phyloP scores from a whole-genome alignment of 2,888 invertebrate genomes.

The Celastrina argiolus region DNA sequence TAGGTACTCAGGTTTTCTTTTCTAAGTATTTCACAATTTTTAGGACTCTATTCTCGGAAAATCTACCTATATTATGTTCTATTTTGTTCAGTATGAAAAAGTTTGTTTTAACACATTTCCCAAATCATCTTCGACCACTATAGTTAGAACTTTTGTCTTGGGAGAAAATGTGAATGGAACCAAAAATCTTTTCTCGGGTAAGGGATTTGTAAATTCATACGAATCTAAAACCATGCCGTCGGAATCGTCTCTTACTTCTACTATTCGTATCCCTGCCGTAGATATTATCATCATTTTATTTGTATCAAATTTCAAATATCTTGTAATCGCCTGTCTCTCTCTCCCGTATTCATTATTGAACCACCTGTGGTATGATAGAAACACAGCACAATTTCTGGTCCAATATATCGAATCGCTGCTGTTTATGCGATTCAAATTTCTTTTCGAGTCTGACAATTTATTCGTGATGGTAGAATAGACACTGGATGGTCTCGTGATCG shows the following conservation, averaged over 20 bases:
- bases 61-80: slow-evolving; percentile 43
- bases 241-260: slow-evolving; percentile 80
- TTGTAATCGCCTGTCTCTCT: slow-evolving; percentile 73
- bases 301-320: slow-evolving; percentile 73
- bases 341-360: slow-evolving; percentile 74
- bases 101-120: slow-evolving; percentile 83
- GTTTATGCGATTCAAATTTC: slow-evolving; percentile 58
- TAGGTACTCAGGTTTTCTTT: not conserved
- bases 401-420: slow-evolving; percentile 78
- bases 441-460: slow-evolving; percentile 65
- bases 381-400: slow-evolving; percentile 81
- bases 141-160: slow-evolving; percentile 70
- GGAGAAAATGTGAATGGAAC: slow-evolving; percentile 74
- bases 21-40: slow-evolving; percentile 1
- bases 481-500: slow-evolving; percentile 73
- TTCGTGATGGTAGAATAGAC: slow-evolving; percentile 70
- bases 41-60: slow-evolving; percentile 15
- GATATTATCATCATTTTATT: slow-evolving; percentile 80
- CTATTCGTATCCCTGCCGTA: slow-evolving; percentile 80
- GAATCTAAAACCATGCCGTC: slow-evolving; percentile 80
- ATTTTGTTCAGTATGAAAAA: slow-evolving; percentile 68
- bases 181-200: slow-evolving; percentile 78
- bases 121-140: slow-evolving; percentile 82
- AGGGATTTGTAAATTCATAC: slow-evolving; percentile 79
- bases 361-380: slow-evolving; percentile 82